Evolutionary conservation across 2,888 invertebrate species (phyloP), one percentile per base, ranked within the genome.

Genomic region (Caenorhabditis sp.): DNA sequence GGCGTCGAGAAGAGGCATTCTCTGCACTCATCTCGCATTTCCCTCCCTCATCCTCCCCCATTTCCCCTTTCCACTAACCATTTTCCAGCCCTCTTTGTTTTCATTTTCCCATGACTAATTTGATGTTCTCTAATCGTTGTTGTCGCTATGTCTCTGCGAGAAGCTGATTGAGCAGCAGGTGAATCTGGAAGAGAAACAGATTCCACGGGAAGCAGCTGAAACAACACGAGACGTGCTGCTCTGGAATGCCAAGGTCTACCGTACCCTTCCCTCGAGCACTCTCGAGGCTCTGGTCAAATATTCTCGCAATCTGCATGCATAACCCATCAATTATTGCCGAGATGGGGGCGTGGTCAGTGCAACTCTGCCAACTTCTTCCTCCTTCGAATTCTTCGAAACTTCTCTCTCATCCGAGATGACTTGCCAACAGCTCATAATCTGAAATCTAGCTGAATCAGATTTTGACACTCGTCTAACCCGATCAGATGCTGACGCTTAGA

Each of bases 101-200:
- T 70, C 58, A 20, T 50, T 44, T 32, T 35, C n/a, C 53, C 40
- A 18, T 37, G 24, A 70, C 60, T 60, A 70, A 70, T 61, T 53
- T 37, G 53, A 70, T 70, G 70, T 70, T 70, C 61, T 70, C 53
- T 68, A 68, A 68, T 68, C 56, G 53, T 40, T 70, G 60, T 61
- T 61, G 47, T 47, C 13, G 40, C n/a, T n/a, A n/a, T n/a, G n/a
- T n/a, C n/a, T n/a, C n/a, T n/a, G n/a, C n/a, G n/a, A n/a, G n/a
- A n/a, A n/a, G n/a, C n/a, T 6, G 40, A 13, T n/a, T 40, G 53
- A 20, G 15, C 18, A 53, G 26, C 70, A 70, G 70, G 70, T 70
- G 70, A 51, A 61, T 70, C 61, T 20, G 11, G 32, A 40, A 35
- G 20, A 32, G 20, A 13, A n/a, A n/a, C n/a, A n/a, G 26, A 44